These are phyloP conservation scores for Salvator merianae DNA, from an alignment of 2,113 vertebrate genomes.

Conservation along the genomic window DNA sequence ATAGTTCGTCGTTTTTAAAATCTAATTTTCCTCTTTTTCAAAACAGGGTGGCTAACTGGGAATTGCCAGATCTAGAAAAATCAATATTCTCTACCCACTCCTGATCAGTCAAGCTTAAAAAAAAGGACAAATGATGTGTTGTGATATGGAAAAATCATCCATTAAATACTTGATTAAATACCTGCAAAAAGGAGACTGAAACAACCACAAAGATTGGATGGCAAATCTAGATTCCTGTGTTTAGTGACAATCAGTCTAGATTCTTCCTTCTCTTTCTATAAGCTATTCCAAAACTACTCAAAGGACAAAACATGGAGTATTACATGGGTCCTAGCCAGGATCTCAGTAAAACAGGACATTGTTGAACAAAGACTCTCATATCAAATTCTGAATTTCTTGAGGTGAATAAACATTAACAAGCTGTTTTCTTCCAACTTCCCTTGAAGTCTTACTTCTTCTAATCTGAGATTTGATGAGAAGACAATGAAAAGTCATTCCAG, in stretches of 20 bases:
- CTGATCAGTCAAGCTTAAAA: background rate
- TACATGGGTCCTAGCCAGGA: too few relatives aligned
- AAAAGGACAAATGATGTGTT: background rate
- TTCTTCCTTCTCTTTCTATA: background rate
- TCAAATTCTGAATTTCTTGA: too few relatives aligned
- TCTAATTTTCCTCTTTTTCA: background rate
- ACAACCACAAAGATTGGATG: background rate
- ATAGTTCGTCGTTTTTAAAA: background rate
- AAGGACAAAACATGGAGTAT: too few relatives aligned
- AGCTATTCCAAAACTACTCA: too few relatives aligned
- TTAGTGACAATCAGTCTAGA: background rate
- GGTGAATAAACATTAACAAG: too few relatives aligned
- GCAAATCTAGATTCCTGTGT: background rate
- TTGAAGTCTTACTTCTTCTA: too few relatives aligned
- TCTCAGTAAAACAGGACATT: too few relatives aligned
- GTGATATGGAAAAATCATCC: background rate
- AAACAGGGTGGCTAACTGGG: too few relatives aligned
- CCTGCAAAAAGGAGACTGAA: background rate
- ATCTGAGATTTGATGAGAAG: too few relatives aligned
- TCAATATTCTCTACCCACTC: background rate
- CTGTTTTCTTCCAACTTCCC: too few relatives aligned
- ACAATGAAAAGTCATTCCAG: too few relatives aligned
- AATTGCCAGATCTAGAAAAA: background rate
- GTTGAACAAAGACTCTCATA: too few relatives aligned
- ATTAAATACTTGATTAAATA: background rate